Conservation (phyloP, 2,888 invertebrate genomes). For the Thymelicus sylvestris region DNA sequence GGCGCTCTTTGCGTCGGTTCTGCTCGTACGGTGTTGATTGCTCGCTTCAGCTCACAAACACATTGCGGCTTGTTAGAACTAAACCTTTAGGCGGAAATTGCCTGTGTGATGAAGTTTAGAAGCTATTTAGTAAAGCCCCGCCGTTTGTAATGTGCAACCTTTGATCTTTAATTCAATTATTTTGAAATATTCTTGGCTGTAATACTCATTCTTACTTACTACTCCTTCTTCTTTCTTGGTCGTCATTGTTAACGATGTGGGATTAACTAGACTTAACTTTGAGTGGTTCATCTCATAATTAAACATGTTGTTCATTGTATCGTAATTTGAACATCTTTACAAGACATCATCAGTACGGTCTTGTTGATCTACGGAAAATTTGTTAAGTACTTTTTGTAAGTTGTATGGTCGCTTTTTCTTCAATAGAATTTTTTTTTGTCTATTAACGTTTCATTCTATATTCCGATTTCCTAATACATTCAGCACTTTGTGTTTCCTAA, state of each 20-base stretch:
- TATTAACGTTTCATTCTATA: not conserved
- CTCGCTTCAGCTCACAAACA: slow-evolving; percentile 16
- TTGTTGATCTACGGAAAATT: too few species aligned
- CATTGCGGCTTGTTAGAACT: slow-evolving; percentile 16
- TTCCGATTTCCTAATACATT: not conserved
- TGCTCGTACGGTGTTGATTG: slow-evolving; percentile 10
- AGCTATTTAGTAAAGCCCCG: not conserved
- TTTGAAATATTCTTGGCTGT: not conserved
- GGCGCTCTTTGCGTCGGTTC: not conserved
- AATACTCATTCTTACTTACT: not conserved
- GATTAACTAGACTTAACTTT: too few species aligned
- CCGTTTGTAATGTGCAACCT: not conserved
- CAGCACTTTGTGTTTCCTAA: not conserved
- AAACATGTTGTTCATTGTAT: too few species aligned
- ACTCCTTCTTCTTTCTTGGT: too few species aligned
- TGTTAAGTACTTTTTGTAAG: too few species aligned
- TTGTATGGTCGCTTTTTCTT: too few species aligned
- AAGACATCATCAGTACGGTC: too few species aligned
- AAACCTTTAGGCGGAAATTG: slow-evolving; percentile 16
- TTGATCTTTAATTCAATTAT: slow-evolving; percentile 9
- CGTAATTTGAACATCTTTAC: too few species aligned
- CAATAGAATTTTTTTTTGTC: too few species aligned
- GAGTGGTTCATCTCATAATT: too few species aligned
- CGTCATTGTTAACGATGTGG: too few species aligned
- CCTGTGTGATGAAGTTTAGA: slow-evolving; percentile 12